Conservation (phyloP, 2,888 invertebrate genomes). For the Marasmarcha lunaedactyla region DNA sequence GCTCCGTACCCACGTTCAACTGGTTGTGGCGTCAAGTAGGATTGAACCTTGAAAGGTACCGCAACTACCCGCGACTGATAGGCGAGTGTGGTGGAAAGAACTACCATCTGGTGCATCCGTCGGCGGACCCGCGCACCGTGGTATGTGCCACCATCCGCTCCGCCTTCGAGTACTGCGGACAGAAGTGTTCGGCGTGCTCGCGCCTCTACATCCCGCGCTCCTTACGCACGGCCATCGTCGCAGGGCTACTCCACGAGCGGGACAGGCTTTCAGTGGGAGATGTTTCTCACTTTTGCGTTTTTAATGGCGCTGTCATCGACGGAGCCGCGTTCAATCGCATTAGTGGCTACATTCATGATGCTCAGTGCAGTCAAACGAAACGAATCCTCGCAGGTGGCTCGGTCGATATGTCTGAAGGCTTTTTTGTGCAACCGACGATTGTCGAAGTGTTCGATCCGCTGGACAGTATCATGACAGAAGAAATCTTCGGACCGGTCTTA, state of each 20-base stretch:
- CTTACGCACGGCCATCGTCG: conserved; percentile 80
- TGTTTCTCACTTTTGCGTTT: conserved; percentile 82
- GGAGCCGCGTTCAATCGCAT: conserved; percentile 92
- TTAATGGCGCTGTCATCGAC: conserved; percentile 97
- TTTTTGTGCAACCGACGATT: conserved; percentile 95
- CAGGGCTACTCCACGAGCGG: conserved; percentile 77
- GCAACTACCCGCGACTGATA: conserved; percentile 92
- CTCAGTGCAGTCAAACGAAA: conserved; percentile 78
- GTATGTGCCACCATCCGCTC: conserved; percentile 88
- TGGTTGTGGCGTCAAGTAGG: conserved; percentile 94
- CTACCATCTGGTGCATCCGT: conserved; percentile 95
- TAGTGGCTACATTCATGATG: conserved; percentile 88
- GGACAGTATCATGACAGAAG: conserved; percentile 91
- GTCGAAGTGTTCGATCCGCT: conserved; percentile 85
- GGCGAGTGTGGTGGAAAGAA: conserved; percentile 99
- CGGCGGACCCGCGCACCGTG: conserved; percentile 87
- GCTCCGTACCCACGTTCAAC: conserved; percentile 95
- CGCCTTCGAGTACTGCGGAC: conserved; percentile 96
- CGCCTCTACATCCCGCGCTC: conserved; percentile 95
- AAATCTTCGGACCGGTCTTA: conserved; percentile 97
- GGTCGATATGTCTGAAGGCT: conserved; percentile 87
- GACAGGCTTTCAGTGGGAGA: conserved; percentile 88
- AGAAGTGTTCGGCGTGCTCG: conserved; percentile 99
- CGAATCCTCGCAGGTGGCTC: conserved; percentile 90
- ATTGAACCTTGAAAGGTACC: conserved; percentile 85